Conservation (phyloP, 2,888 invertebrate genomes). For the Petrolisthes cinctipes region DNA sequence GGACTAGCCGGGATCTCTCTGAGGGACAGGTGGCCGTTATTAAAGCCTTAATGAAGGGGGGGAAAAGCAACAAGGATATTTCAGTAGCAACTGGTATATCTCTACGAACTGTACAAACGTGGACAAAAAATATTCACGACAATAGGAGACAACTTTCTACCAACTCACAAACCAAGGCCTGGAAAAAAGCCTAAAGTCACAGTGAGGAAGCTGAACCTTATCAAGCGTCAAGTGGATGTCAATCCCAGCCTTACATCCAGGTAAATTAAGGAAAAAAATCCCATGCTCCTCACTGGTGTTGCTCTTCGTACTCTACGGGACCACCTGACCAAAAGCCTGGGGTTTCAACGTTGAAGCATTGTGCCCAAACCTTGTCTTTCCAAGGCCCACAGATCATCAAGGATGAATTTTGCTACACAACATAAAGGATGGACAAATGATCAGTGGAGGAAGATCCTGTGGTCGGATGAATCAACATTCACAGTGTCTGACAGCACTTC, state of each 20-base stretch:
- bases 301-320: background rate
- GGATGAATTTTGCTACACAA: too few species aligned
- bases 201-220: background rate
- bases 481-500: too few species aligned
- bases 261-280: background rate
- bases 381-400: too few species aligned
- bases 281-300: background rate
- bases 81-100: background rate
- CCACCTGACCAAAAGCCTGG: background rate
- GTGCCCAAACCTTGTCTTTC: too few species aligned
- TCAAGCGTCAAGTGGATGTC: background rate
- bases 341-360: background rate
- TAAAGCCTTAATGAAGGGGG: background rate
- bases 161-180: slow-evolving; percentile 1
- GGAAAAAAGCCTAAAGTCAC: background rate
- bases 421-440: too few species aligned
- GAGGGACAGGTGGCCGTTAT: background rate
- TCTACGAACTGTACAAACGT: background rate
- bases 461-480: too few species aligned
- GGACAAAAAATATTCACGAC: background rate
- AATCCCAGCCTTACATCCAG: background rate
- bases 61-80: background rate
- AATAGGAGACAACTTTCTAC: background rate
- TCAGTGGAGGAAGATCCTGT: too few species aligned
- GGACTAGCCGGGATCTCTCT: background rate